phyloP scores from a whole-genome alignment of 1,140 invertebrate genomes.

The Diorhabda sublineata region DNA sequence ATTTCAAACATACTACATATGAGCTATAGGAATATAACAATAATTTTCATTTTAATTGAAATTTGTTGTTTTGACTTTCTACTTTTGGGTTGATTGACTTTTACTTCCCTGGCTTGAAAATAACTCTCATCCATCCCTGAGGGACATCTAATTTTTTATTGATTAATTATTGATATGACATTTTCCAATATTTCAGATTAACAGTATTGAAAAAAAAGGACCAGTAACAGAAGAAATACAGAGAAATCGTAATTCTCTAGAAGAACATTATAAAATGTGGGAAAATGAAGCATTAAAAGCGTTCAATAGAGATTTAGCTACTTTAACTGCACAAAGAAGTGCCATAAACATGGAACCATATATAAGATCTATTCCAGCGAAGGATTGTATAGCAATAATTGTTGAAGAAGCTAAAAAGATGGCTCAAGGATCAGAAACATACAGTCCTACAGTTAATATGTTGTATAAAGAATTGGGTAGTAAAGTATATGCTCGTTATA shows the following conservation, averaged over 20 bases:
- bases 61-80: too few species aligned
- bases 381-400: conserved; percentile 42
- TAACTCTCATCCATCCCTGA: too few species aligned
- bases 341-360: conserved; percentile 69
- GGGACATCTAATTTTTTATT: too few species aligned
- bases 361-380: conserved; percentile 48
- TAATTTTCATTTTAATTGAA: too few species aligned
- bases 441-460: conserved; percentile 63
- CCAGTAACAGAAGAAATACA: conserved; percentile 34
- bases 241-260: conserved; percentile 54
- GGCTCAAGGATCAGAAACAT: conserved; percentile 72
- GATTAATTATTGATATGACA: too few species aligned
- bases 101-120: too few species aligned
- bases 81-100: too few species aligned
- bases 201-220: conserved; percentile 17
- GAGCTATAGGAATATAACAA: too few species aligned
- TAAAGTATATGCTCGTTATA: conserved; percentile 60
- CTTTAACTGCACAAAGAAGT: conserved; percentile 52
- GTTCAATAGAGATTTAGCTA: conserved; percentile 64
- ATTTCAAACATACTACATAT: too few species aligned
- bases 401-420: conserved; percentile 48
- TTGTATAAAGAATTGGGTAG: conserved; percentile 66
- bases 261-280: conserved; percentile 64
- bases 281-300: conserved; percentile 54
- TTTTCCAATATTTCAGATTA: background rate